A percentile compares a stretch with the other conserved stretches of the same genome.
phyloP scores from a whole-genome alignment of 2,113 vertebrate species.

The Xenopus laevis region DNA sequence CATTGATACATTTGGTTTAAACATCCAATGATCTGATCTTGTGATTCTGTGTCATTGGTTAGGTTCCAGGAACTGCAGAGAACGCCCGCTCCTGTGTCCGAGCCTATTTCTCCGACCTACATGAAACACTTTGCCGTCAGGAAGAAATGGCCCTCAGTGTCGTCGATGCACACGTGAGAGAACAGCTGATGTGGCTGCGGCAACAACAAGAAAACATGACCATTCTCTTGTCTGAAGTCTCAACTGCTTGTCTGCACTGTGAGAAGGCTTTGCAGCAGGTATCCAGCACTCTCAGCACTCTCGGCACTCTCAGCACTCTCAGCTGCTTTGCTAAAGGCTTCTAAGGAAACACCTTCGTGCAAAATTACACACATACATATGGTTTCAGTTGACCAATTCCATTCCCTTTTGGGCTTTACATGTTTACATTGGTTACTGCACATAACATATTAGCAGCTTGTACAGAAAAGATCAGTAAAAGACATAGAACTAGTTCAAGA shows the following conservation, averaged over 20 bases:
- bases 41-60: not conserved
- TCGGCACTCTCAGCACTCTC: not conserved
- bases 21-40: too few species aligned
- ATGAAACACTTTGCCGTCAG: slow-evolving; percentile 94
- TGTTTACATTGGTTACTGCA: too few species aligned
- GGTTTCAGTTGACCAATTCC: too few species aligned
- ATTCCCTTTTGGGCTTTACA: too few species aligned
- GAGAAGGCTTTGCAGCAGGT: slow-evolving; percentile 98
- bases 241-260: slow-evolving; percentile 94
- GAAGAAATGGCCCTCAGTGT: slow-evolving; percentile 98
- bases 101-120: slow-evolving; percentile 94
- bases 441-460: too few species aligned
- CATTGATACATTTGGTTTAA: too few species aligned
- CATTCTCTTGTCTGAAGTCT: slow-evolving; percentile 92
- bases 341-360: not conserved
- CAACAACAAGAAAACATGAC: slow-evolving; percentile 99
- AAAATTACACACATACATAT: not conserved
- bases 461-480: too few species aligned
- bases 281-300: slow-evolving; percentile 19
- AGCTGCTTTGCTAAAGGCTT: not conserved
- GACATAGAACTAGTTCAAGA: too few species aligned
- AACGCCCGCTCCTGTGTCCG: slow-evolving; percentile 93
- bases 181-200: slow-evolving; percentile 93
- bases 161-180: slow-evolving; percentile 92
- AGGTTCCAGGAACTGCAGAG: slow-evolving; percentile 94